Percentiles rank a stretch among this genome's conserved stretches.
Evolutionary conservation across 1,140 invertebrate genomes (phyloP).

Genomic region (Aphaenogaster rudis): DNA sequence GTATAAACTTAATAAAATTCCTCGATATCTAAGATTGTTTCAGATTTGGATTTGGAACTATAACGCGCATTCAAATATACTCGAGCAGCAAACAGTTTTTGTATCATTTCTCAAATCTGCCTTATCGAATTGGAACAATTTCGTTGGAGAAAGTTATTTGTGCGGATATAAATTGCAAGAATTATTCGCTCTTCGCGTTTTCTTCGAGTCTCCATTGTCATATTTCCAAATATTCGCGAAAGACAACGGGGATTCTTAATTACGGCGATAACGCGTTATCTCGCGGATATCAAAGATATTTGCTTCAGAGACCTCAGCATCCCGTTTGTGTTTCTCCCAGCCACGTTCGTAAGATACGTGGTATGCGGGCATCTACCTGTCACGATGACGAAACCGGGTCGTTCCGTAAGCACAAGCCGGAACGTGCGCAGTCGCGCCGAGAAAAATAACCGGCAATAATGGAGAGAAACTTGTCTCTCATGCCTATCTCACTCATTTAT

Average conservation of each 20-base stretch:
- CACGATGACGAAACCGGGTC: conserved; percentile 49
- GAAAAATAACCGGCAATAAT: conserved; percentile 56
- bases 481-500: conserved; percentile 31
- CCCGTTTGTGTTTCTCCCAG: neutral
- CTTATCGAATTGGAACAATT: neutral
- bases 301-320: conserved; percentile 8
- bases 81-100: neutral
- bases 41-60: neutral
- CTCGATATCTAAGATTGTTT: neutral
- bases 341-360: neutral
- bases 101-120: neutral
- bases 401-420: conserved; percentile 33
- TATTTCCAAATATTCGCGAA: neutral
- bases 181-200: neutral
- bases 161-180: neutral
- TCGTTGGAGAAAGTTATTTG: neutral
- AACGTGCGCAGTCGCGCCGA: conserved; percentile 33
- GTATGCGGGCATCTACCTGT: conserved; percentile 54
- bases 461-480: conserved; percentile 9
- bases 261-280: conserved; percentile 13
- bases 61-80: neutral
- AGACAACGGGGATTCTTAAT: neutral
- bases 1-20: neutral
- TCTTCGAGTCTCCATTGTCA: neutral
- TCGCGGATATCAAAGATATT: neutral